Evolutionary conservation across 2,797 vertebrate species (phyloP).

Genomic region (Molossus alvarezi): DNA sequence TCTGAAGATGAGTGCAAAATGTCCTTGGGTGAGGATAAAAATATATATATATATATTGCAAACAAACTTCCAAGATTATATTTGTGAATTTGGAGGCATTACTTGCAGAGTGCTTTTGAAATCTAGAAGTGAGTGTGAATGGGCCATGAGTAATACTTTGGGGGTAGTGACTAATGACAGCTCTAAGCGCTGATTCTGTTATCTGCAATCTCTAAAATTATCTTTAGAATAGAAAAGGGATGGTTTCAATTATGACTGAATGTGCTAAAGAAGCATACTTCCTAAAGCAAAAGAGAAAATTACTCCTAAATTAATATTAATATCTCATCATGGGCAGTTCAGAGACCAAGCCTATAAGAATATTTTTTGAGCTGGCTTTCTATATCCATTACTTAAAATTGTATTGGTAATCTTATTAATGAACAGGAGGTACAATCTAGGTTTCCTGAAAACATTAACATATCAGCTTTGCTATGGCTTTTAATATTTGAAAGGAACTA

Average conservation of each 20-base stretch:
- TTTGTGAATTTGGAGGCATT: background rate
- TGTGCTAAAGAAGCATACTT: background rate
- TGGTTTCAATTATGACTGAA: slow-evolving; percentile 1
- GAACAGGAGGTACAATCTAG: background rate
- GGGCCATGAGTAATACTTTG: background rate
- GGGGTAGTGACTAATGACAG: background rate
- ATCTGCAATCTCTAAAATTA: background rate
- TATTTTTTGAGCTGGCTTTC: slow-evolving; percentile 16
- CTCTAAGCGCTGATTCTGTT: background rate
- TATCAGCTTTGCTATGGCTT: background rate
- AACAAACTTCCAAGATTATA: background rate
- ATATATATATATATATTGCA: background rate
- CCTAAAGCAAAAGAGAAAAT: slow-evolving; percentile 23
- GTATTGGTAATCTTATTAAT: background rate
- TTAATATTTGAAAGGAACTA: background rate
- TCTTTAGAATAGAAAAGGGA: background rate
- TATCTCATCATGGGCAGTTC: background rate
- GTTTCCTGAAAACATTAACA: background rate
- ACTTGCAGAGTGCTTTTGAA: background rate
- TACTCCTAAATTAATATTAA: background rate
- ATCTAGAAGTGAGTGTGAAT: background rate
- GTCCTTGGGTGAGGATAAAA: background rate
- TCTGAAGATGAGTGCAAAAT: no score
- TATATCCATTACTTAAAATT: background rate
- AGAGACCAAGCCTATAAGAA: background rate